Evolutionary conservation across 2,797 vertebrate genomes (phyloP), one percentile per base, ranked within the genome.

Genomic region (Holocentrus rufus): DNA sequence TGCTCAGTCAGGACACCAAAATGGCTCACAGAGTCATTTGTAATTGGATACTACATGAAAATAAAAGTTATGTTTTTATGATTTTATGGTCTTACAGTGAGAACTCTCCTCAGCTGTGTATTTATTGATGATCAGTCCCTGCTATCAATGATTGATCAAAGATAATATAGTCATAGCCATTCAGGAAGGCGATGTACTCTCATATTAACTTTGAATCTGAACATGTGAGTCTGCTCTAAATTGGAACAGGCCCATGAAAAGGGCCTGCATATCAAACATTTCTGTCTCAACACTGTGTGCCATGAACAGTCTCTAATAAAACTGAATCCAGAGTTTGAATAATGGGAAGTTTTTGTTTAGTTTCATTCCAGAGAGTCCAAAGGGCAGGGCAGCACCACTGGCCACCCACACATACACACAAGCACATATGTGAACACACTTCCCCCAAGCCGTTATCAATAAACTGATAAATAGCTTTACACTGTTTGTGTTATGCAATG

Each of bases 361-460:
- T 57, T 27, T 34, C 61, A 77, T 63, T 75, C n/a, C 64, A 52
- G 55, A 8, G 27, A 50, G 74, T 62, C 65, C 69, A 82, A 75
- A 80, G 70, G 34, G 67, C 61, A 65, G 22, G 59, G 23, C 13
- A 72, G 13, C 27, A 71, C 27, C 42, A 27, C 4, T 54, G 46
- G 58, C 13, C 1, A 13, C 22, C 7, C 6, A 31, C 54, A 69
- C 5, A 44, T 34, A 61, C 14, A 57, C 15, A 34, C 14, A 20
- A 22, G 10, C 52, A 54, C 22, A 54, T 22, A 54, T 22, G 25
- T 7, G 25, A 2, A 55, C 25, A 30, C 53, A 27, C 15, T 22
- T 15, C 42, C 55, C 15, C 13, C 39, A 31, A n/a, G 68, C 36
- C n/a, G 18, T 22, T 36, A 49, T 77, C 77, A 68, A 80, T 75